Evolutionary conservation across 2,888 invertebrate genomes (phyloP), one percentile per base, ranked within the genome.

Genomic region (Rosalia funebris): DNA sequence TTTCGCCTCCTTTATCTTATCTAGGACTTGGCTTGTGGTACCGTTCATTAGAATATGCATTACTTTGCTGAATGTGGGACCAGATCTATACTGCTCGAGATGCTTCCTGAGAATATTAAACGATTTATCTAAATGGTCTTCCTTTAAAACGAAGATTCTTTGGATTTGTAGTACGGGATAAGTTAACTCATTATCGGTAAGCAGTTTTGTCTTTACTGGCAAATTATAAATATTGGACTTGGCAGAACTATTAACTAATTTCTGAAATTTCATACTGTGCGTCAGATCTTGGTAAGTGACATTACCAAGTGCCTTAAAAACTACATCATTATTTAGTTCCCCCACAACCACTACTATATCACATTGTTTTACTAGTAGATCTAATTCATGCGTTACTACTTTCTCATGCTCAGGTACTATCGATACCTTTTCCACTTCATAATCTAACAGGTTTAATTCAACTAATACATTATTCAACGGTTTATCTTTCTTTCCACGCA

Each of bases 271-370:
- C 37, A 62, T 20, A 47, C 60, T 66, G 16, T 25, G 45, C 16
- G 57, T 47, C 12, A 68, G 50, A 19, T 69, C 65, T 53, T 72
- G 69, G 44, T 62, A 61, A 36, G 68, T 70, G 10, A 75, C 54
- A 54, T 70, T 67, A 10, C 68, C 68, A 15, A 76, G 17, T 3
- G 73, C 69, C 60, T 63, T 60, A 47, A 67, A 68, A 45, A 73
- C 37, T 34, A 50, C 34, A 31, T 62, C 60, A 42, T 63, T 58
- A 14, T 63, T 56, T 2, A 68, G 25, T 53, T 68, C 63, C 17
- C 65, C 65, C 17, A 77, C 56, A 25, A 76, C 54, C 7, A 79
- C 46, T 1, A 76, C 65, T 45, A 78, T 62, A 67, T 79, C 77
- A 55, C 60, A 73, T 34, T 72, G 63, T 57, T 72, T 76, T 10